Evolutionary conservation across 1,140 invertebrate genomes (phyloP), one percentile per base, ranked within the genome.

Genomic region (Gryllus bimaculatus): DNA sequence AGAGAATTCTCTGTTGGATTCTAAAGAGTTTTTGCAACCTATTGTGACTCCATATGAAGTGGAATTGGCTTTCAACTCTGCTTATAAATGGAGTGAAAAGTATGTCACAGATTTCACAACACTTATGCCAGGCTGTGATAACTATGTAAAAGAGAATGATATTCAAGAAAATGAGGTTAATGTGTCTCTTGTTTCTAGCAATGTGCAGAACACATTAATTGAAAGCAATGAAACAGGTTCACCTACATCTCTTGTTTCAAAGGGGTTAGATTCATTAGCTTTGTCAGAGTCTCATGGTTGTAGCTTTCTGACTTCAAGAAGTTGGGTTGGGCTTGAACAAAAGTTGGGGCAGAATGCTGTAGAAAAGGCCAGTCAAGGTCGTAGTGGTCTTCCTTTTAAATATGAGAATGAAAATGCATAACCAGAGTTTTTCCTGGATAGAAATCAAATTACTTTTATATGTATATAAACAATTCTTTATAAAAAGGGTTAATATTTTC

Each of bases 21-120:
- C 90, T 74, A 91, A 92, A 83, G 95, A 98, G 66, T 97, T 95
- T 85, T 93, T 94, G 79, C 94, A 93, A 83, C 96, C 96, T 8
- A 90, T 99, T 76, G 90, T 97, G 3, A 96, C 95, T n/a, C 93
- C 96, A 7, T 96, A 91, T 86, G 97, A 99, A 87, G 87, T 98
- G 73, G 97, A 98, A 87, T 87, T 97, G 49, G 97, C 96, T 7
- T 89, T 94, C 81, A 88, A 86, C 82, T 84, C 88, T 79, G 13
- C 20, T n/a, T 83, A 93, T 86, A 85, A 88, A 82, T 88, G 88
- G 83, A 88, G 88, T 79, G 89, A 89, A 47, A 88, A 91, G 48
- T 94, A 94, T 85, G 87, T 92, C 20, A 91, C 91, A 74, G 93
- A 96, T 84, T 97, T 95, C 85, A 88, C 90, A 81, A 88, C 94